phyloP scores from a whole-genome alignment of 2,113 vertebrate species.

The Heterochromis multidens region DNA sequence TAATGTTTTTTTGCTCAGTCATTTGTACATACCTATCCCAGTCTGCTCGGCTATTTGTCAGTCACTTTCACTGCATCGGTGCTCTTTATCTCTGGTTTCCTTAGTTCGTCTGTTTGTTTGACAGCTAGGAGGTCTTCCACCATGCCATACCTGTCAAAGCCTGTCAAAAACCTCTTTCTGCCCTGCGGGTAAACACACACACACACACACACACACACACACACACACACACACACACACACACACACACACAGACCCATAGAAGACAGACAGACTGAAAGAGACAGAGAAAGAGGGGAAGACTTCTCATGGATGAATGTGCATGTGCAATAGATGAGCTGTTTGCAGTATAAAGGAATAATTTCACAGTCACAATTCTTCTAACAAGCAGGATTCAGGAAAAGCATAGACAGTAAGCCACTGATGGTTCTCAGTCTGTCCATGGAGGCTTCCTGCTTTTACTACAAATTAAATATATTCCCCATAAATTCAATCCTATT shows the following conservation, averaged over 20 bases:
- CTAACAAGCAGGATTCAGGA: neutral
- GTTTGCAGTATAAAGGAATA: neutral
- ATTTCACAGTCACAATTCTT: neutral
- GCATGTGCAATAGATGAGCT: neutral
- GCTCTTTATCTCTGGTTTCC: slow-evolving; percentile 29
- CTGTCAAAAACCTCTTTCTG: slow-evolving; percentile 45
- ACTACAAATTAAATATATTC: neutral
- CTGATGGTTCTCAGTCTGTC: neutral
- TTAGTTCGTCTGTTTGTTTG: slow-evolving; percentile 47
- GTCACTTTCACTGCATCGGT: neutral
- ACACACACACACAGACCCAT: neutral
- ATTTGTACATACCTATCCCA: neutral
- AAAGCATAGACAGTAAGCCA: neutral
- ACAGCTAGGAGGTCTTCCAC: slow-evolving; percentile 51
- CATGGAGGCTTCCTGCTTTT: neutral
- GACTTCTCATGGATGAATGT: neutral
- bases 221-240: neutral
- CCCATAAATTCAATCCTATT: neutral
- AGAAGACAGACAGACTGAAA: neutral
- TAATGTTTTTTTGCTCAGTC: slow-evolving; percentile 26
- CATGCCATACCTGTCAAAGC: slow-evolving; percentile 55
- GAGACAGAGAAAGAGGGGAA: neutral
- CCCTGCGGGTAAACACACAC: neutral
- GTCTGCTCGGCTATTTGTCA: neutral
- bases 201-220: neutral